A percentile compares a stretch with the other conserved stretches of the same genome.
These are phyloP conservation scores for Phataginus tricuspis DNA, from an alignment of 2,797 vertebrate genomes.

Conservation along the genomic window DNA sequence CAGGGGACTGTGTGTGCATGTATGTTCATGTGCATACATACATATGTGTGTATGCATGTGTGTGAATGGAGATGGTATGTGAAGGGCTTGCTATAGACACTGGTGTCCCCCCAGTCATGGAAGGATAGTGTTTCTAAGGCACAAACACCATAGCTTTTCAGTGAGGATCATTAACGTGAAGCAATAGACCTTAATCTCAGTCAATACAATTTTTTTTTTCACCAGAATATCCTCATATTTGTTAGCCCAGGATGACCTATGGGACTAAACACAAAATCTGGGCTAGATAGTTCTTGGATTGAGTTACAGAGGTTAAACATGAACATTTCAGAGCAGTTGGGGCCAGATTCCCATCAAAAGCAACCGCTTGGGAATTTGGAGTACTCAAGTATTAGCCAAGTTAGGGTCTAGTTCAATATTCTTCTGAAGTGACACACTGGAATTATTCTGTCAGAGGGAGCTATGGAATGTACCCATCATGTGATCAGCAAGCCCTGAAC, in stretches of 20 bases:
- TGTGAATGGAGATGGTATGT: neutral
- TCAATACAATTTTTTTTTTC: constrained; percentile 11
- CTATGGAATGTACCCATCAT: constrained; percentile 65
- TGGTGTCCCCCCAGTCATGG: neutral
- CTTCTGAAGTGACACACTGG: constrained; percentile 76
- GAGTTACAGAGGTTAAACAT: constrained; percentile 65
- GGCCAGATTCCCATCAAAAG: constrained; percentile 74
- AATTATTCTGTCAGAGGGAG: constrained; percentile 69
- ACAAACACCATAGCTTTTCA: neutral
- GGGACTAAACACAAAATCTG: constrained; percentile 20
- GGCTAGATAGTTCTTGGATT: constrained; percentile 48
- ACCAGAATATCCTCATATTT: constrained; percentile 12
- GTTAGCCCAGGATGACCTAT: constrained; percentile 26
- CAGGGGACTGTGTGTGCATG: neutral
- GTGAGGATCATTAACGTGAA: neutral
- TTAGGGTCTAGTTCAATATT: constrained; percentile 75
- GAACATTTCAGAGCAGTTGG: constrained; percentile 60
- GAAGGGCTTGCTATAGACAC: neutral
- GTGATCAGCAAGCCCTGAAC: constrained; percentile 7
- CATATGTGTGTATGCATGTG: neutral
- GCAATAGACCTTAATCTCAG: neutral
- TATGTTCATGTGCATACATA: neutral
- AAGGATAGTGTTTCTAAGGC: neutral
- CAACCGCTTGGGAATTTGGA: constrained; percentile 70
- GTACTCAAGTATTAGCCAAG: constrained; percentile 71